Percentiles rank a stretch among this genome's conserved stretches.
These are phyloP conservation scores for Ceyx melanurus DNA, from an alignment of 2,113 vertebrate species.

Conservation along the genomic window DNA sequence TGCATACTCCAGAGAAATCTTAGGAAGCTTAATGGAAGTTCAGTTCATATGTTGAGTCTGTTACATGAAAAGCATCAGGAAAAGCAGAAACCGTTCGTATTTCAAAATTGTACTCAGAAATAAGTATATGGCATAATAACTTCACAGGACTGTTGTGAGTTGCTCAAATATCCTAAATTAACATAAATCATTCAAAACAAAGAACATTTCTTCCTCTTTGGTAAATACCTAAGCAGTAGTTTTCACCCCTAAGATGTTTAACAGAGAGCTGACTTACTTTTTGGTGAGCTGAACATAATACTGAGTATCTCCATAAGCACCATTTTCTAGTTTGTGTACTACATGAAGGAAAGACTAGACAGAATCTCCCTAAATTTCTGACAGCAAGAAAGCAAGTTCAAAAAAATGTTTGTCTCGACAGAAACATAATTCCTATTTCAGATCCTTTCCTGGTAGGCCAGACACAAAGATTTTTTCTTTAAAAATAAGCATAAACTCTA, in stretches of 20 bases:
- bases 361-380: not conserved
- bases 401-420: not conserved
- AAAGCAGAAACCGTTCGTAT: conserved; percentile 43
- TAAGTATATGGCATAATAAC: not conserved
- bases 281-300: not conserved
- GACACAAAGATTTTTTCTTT: not conserved
- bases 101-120: not conserved
- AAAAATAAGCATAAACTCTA: not conserved
- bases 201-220: not conserved
- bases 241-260: not conserved
- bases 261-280: not conserved
- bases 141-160: not conserved
- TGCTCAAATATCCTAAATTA: not conserved
- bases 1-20: conserved; percentile 48
- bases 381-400: not conserved
- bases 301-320: not conserved
- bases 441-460: not conserved
- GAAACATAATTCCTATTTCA: not conserved
- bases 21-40: conserved; percentile 59
- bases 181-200: not conserved
- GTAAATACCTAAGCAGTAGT: not conserved
- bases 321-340: not conserved
- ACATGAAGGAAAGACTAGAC: not conserved
- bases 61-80: conserved; percentile 52
- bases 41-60: conserved; percentile 52